phyloP scores from a whole-genome alignment of 2,113 vertebrate genomes.

The Electrona antarctica region DNA sequence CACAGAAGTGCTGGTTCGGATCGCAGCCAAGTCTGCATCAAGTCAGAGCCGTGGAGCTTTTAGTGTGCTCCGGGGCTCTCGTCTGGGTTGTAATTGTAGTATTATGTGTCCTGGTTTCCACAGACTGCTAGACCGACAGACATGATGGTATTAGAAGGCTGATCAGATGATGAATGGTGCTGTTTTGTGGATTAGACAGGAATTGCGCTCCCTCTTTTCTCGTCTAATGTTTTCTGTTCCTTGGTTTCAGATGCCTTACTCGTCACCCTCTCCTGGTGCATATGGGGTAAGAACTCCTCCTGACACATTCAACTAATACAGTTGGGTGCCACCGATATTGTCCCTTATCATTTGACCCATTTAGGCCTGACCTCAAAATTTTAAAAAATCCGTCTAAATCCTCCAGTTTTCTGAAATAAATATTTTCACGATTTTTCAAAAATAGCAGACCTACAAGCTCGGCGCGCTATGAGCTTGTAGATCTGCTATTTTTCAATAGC shows the following conservation, averaged over 20 bases:
- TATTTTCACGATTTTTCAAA: too few species aligned
- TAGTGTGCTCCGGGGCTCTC: constrained; percentile 45
- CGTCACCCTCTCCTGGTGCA: constrained; percentile 96
- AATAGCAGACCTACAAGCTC: too few species aligned
- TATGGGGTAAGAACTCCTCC: constrained; percentile 88
- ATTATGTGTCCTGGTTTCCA: constrained; percentile 68
- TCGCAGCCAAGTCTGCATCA: constrained; percentile 47
- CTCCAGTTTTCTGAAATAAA: too few species aligned
- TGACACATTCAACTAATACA: too few species aligned
- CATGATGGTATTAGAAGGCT: constrained; percentile 59
- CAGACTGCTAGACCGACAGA: constrained; percentile 50
- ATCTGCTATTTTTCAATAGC: too few species aligned
- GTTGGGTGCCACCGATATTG: too few species aligned
- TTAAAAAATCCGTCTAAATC: neutral
- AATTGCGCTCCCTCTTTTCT: constrained; percentile 47
- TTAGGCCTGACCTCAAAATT: neutral
- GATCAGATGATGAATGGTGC: constrained; percentile 61
- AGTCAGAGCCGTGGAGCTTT: constrained; percentile 20
- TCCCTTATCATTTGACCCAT: neutral
- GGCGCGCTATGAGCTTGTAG: too few species aligned
- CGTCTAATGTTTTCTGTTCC: constrained; percentile 56
- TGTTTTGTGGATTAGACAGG: constrained; percentile 49
- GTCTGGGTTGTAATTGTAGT: constrained; percentile 66
- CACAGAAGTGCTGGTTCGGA: constrained; percentile 40
- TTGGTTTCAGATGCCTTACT: constrained; percentile 92